Base-by-base conservation (phyloP, 2,888 invertebrate genomes). In the Parnassius mnemosyne region DNA sequence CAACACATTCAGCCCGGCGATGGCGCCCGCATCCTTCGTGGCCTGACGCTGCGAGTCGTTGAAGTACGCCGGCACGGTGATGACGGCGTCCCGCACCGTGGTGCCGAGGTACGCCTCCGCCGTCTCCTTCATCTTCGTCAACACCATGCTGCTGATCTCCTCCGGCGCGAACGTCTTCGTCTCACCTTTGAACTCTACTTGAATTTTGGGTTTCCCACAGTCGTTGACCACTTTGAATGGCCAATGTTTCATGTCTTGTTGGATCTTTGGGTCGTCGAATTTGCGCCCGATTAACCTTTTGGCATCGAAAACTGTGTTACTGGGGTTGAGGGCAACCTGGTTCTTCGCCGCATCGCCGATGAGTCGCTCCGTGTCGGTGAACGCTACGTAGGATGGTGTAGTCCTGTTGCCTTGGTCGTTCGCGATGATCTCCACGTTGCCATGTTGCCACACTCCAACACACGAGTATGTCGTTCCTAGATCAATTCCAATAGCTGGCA, bases 301-400 rank as follows among this genome's bases (percentile, higher is more conserved):
- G 9, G 96, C 96, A 77, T 96, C 94, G 78, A 94, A 95, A 41
- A 95, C 94, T 0, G 95, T 95, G 87, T 96, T 95, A 74, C 82
- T 92, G 34, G 96, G 95, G 82, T 96, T 95, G 90, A 94, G 93
- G 46, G 94, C 94, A 34, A 95, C 95, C 86, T 97, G 97, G 81
- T 96, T 96, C 84, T 96, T 97, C 46, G 97, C 97, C 13, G 96
- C 96, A 88, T 97, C 97, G 50, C 97, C 97, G 72, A 97, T 96
- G 46, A 97, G 91, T 56, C 97, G 92, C 83, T 97, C 96, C 3
- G 94, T 94, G 71, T 97, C 96, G 34, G 96, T 96, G 54, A 42
- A 51, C 7, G 51, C 51, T 12, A 51, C 51, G 51, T 95, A 95
- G 61, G 94, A 94, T 16, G 95, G 95, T 64, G 95, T 95, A 11